phyloP scores from a whole-genome alignment of 1,140 invertebrate species.

The Zophobas atratus region DNA sequence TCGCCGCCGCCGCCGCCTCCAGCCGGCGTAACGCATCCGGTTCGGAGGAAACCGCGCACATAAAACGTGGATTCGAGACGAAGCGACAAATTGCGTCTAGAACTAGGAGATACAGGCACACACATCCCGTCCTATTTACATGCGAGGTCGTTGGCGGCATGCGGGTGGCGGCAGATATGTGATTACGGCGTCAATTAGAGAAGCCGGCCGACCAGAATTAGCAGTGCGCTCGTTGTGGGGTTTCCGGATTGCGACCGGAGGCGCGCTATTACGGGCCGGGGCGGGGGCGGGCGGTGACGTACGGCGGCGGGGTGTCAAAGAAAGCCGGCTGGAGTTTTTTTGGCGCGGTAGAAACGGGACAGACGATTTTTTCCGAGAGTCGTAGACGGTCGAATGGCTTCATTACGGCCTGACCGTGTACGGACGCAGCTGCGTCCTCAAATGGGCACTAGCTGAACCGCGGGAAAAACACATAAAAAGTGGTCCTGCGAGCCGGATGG shows the following conservation, averaged over 20 bases:
- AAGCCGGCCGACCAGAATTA: conserved; percentile 35
- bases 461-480: too few species aligned
- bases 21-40: conserved; percentile 26
- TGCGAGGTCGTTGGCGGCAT: conserved; percentile 24
- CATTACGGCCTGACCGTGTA: too few species aligned
- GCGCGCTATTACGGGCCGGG: neutral
- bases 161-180: conserved; percentile 31
- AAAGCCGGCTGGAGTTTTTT: too few species aligned
- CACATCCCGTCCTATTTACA: conserved; percentile 22
- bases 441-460: too few species aligned
- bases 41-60: conserved; percentile 31
- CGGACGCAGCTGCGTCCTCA: too few species aligned
- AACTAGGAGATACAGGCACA: neutral
- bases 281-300: too few species aligned
- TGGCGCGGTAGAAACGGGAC: too few species aligned
- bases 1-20: conserved; percentile 36
- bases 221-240: neutral
- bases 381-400: too few species aligned
- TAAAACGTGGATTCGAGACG: conserved; percentile 15
- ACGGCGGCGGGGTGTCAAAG: too few species aligned
- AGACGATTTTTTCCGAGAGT: too few species aligned
- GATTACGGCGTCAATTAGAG: conserved; percentile 46
- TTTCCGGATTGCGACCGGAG: conserved; percentile 34
- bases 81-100: conserved; percentile 27
- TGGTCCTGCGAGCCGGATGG: too few species aligned